Base-by-base conservation (phyloP, 2,888 invertebrate genomes). In the Drosophila acutilabella region DNA sequence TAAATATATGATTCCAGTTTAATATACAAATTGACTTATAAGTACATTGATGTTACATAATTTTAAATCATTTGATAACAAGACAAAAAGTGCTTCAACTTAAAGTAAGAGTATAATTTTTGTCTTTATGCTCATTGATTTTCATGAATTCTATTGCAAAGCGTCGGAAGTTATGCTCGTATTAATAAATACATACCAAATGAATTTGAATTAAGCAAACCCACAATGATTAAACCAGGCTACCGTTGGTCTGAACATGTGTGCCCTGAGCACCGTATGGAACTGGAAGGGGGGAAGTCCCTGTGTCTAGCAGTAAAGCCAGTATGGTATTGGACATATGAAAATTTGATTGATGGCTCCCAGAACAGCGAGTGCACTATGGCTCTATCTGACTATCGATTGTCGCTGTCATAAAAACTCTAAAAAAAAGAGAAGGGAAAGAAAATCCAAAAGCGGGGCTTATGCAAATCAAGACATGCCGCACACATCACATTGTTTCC, bases 381-480 rank as follows among this genome's bases (percentile, higher is more conserved):
- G 65, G 68, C 66, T 56, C 54, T 69, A 71, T 76, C 82, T 69
- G 78, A 66, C 80, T 85, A 88, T 84, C 88, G 84, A 88, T 84
- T 84, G 88, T 82, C 86, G 66, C 78, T 80, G 82, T 80, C 88
- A 85, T 81, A 85, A 88, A 88, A 85, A 60, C 69, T 61, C 50
- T 58, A 72, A 62, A 85, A 79, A 71, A 61, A 57, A 51, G 52
- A 45, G n/a, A 53, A 68, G 57, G 42, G 41, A 20, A 52, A 42
- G 51, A 7, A 30, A 64, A 59, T 70, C 51, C 57, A 66, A 54
- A 68, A 67, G 47, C 65, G 66, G 54, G 69, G 83, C 86, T 85
- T 88, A 85, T 85, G 88, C 86, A 85, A 85, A 85, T 88, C 86
- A 85, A 85, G 88, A 88, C 83, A 85, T 77, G 71, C 84, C 72